phyloP scores from a whole-genome alignment of 2,888 invertebrate genomes.

The Acrobasis repandana region DNA sequence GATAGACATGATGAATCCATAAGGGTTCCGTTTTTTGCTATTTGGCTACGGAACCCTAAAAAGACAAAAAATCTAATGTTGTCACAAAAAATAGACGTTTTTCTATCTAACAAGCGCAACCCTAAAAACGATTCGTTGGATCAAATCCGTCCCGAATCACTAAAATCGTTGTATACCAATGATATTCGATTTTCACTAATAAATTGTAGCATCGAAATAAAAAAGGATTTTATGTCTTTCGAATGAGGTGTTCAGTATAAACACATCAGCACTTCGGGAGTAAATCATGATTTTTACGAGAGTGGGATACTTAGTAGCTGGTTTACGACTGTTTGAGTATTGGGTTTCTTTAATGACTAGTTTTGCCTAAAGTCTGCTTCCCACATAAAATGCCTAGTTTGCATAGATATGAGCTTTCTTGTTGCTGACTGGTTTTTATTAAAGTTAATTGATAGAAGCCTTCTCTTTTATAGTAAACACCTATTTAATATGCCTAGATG shows the following conservation, averaged over 20 bases:
- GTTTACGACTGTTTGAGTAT: constrained; percentile 7
- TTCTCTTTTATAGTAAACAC: no score
- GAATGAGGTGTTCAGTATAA: constrained; percentile 31
- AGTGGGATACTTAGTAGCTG: constrained; percentile 16
- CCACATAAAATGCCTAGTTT: neutral
- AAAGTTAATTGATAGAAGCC: no score
- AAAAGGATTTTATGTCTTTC: constrained; percentile 29
- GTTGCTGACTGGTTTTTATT: neutral
- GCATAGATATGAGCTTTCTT: neutral
- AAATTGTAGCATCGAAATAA: constrained; percentile 24
- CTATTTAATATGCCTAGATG: no score
- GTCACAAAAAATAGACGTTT: neutral
- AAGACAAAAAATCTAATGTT: no score
- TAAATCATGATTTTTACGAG: constrained; percentile 22
- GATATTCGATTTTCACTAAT: constrained; percentile 9
- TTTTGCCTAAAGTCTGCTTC: constrained; percentile 8
- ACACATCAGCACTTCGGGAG: constrained; percentile 18
- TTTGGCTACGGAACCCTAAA: no score
- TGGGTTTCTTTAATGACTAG: neutral
- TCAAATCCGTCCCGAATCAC: constrained; percentile 8
- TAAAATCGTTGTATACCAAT: constrained; percentile 3
- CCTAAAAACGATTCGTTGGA: neutral
- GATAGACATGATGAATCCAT: no score
- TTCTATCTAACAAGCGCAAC: neutral
- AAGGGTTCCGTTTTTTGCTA: no score